Conservation (phyloP, 2,113 vertebrate genomes). For the Platysteira castanea region DNA sequence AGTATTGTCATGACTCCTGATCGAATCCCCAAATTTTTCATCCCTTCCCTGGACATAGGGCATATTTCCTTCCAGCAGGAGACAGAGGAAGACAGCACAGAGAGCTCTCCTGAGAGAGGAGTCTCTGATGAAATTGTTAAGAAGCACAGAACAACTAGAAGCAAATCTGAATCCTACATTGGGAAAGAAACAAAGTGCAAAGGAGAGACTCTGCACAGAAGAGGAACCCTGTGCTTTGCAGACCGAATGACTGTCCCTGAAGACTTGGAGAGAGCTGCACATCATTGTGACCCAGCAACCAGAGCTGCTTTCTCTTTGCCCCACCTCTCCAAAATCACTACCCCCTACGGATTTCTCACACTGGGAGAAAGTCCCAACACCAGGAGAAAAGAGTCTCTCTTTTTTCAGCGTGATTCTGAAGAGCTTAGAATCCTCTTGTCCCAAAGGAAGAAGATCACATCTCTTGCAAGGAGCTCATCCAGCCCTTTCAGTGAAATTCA, state of each 20-base stretch:
- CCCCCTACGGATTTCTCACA: conserved; percentile 54
- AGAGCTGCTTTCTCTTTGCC: conserved; percentile 63
- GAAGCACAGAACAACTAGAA: neutral
- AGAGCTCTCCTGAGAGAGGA: neutral
- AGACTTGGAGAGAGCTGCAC: neutral
- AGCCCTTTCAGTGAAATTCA: neutral
- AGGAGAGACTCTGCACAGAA: neutral
- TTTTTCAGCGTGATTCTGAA: conserved; percentile 58
- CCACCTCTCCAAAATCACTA: conserved; percentile 69
- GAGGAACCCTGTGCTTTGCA: neutral
- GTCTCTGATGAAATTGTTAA: neutral
- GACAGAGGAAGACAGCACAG: neutral
- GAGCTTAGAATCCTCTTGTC: conserved; percentile 16
- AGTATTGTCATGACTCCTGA: conserved; percentile 69
- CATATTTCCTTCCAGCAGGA: neutral
- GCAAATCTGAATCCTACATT: conserved; percentile 27
- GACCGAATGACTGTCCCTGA: neutral
- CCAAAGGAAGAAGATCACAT: neutral
- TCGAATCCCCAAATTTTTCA: conserved; percentile 72
- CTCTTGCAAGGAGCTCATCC: neutral
- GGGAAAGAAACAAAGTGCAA: neutral
- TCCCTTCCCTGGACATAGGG: conserved; percentile 59
- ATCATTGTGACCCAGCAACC: conserved; percentile 50
- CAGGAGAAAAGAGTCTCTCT: conserved; percentile 67
- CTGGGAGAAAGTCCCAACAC: conserved; percentile 67